Evolutionary conservation across 2,797 vertebrate genomes (phyloP), one percentile per base, ranked within the genome.

Genomic region (Pangasius macronema): DNA sequence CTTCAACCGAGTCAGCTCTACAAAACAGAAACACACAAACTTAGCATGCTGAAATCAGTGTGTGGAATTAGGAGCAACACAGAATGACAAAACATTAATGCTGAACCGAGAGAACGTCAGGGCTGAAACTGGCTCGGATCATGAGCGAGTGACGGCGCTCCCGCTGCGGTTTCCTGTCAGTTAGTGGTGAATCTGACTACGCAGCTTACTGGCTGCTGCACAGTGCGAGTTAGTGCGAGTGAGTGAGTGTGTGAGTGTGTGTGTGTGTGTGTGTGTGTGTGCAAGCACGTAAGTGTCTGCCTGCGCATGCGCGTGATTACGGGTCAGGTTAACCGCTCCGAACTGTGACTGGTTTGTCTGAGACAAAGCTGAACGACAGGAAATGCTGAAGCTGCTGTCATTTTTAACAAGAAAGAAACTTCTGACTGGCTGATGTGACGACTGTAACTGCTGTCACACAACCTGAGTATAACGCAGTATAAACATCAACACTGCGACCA

Each of bases 1-100:
- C 96, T 95, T 98, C 97, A 97, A 96, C 96, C 95, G 97, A 96
- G 94, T 97, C 97, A 96, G 91, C 94, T 97, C 97, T 98, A 98
- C 96, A 98, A 97, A 93, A 95, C 94, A 95, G 95, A 95, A 95
- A 95, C 89, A 96, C 93, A 94, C 90, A 96, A 92, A 96, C 95
- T 97, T 95, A 96, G 93, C 96, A 97, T 96, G 96, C 96, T 92
- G 93, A 94, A 95, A 96, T 95, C 93, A 97, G 96, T 79, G 93
- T 87, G 95, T 92, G 94, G 95, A 94, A 92, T 93, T 91, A 95
- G 94, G 94, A 94, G 92, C 89, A 93, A 87, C 89, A 91, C 91
- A 46, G 51, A 85, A 39, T 93, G 55, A 33, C 39, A 86, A 83
- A 57, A 53, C 3, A n/a, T 8, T 39, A 27, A 14, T 4, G 14